Base-by-base conservation (phyloP, 2,888 invertebrate genomes). In the Ectemnius cavifrons region DNA sequence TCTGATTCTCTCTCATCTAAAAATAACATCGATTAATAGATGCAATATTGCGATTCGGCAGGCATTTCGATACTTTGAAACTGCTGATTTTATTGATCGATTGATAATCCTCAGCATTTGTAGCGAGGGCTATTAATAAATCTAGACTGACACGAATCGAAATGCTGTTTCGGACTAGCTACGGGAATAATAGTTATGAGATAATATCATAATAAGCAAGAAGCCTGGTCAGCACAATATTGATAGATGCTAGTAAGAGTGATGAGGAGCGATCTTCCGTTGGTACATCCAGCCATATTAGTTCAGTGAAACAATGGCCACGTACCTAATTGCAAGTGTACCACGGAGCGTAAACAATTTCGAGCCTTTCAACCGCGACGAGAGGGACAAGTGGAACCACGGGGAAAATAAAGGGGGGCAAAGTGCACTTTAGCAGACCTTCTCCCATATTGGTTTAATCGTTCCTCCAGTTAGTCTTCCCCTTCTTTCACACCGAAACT, bases 401-500 rank as follows among this genome's bases (percentile, higher is more conserved):
- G 65, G 61, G 75, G 76, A 64, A 71, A 77, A 77, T 60, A 63
- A 78, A 78, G 65, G 71, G 66, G 62, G 61, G 57, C 3, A 67
- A 67, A 28, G 27, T 63, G 20, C 67, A 78, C 71, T 76, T 69
- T 37, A 11, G 37, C 28, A 28, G 23, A 73, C 66, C 74, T 80
- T 80, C 64, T 67, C 64, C 66, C 78, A 76, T 80, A 85, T 84
- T 81, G 77, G 69, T 82, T 85, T 83, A 84, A 84, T 85, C 77
- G 77, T 64, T 63, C 74, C 63, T 71, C 67, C 72, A 71, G 77
- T 81, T 78, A 77, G 75, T 74, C 81, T 78, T 78, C 69, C 63
- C 73, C 63, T 78, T 65, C 71, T 71, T 67, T 71, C 47, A 37
- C 52, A 5, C 28, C 47, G 60, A 46, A 67, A 68, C 72, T 73